Percentiles rank a stretch among this genome's conserved stretches.
Conservation (phyloP, 2,888 invertebrate genomes). For the Carpatolechia fugitivella region DNA sequence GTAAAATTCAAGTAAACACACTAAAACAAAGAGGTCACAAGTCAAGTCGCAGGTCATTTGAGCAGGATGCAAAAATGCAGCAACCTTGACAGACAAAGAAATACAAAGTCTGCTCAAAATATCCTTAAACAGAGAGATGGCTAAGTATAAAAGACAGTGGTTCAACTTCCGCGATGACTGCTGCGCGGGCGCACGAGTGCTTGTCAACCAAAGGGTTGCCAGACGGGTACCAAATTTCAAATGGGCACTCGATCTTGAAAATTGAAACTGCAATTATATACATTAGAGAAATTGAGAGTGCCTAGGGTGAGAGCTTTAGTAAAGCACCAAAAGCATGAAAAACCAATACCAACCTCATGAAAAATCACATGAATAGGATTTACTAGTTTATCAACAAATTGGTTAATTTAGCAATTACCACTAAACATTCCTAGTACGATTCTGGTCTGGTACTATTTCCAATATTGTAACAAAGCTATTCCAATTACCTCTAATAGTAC, state of each 20-base stretch:
- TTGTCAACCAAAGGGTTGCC: neutral
- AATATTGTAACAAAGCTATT: no score
- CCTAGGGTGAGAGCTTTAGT: no score
- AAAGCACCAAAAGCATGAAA: no score
- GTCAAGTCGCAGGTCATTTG: conserved; percentile 1
- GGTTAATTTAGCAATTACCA: no score
- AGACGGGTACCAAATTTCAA: neutral
- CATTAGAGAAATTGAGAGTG: no score
- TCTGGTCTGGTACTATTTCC: no score
- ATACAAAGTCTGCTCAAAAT: conserved; percentile 29
- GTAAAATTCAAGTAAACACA: neutral
- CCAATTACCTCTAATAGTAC: no score
- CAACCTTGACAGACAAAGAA: conserved; percentile 25
- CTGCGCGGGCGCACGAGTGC: neutral
- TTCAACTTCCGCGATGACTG: neutral
- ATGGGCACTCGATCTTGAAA: neutral
- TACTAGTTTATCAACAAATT: no score
- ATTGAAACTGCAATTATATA: no score
- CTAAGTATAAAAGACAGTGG: conserved; percentile 25
- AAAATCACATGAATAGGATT: no score
- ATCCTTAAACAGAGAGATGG: conserved; percentile 37
- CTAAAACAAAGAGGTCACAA: conserved; percentile 10
- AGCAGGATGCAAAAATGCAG: conserved; percentile 10
- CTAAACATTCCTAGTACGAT: no score
- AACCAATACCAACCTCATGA: no score